Base-by-base conservation (phyloP, 2,888 invertebrate species). In the Stomorhina lunata region DNA sequence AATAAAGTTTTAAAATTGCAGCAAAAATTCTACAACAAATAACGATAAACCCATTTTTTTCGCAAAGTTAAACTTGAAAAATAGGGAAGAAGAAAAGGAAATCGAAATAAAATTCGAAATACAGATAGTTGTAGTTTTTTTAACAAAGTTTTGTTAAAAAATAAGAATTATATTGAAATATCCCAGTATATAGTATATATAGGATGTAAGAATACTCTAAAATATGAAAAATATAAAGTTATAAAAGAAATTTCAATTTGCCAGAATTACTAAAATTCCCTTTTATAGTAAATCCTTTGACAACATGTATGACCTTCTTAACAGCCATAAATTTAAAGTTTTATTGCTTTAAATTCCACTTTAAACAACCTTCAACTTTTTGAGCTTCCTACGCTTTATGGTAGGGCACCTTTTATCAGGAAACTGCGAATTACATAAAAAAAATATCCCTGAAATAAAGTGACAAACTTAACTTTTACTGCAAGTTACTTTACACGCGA, bases 401-500 rank as follows among this genome's bases (percentile, higher is more conserved):
- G 66, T 81, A 81, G 81, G 45, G 76, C 43, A 27, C 34, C 25
- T 37, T 63, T 12, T 22, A 2, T 3, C 6, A 3, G n/a, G n/a
- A 61, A 29, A 29, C n/a, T n/a, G n/a, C n/a, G n/a, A n/a, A 76
- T 55, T 37, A 25, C 37, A n/a, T 4, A 25, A 27, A 7, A 5
- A 40, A 61, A 57, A 65, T 37, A 25, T 37, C 43, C 7, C 57
- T 4, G 4, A 55, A 63, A 34, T 20, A 71, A 73, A 79, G 43
- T 73, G 79, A 80, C 72, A 80, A 80, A 77, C 68, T 61, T 78
- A 61, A 45, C 15, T 78, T 59, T 43, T 61, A n/a, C 72, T 68
- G 76, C 65, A 63, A 80, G 69, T 76, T 40, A 12, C 57, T 57
- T 73, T 65, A 71, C 63, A 87, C 84, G 87, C 86, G 86, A 88